phyloP scores from a whole-genome alignment of 2,888 invertebrate genomes.

The Criorhina ranunculi region DNA sequence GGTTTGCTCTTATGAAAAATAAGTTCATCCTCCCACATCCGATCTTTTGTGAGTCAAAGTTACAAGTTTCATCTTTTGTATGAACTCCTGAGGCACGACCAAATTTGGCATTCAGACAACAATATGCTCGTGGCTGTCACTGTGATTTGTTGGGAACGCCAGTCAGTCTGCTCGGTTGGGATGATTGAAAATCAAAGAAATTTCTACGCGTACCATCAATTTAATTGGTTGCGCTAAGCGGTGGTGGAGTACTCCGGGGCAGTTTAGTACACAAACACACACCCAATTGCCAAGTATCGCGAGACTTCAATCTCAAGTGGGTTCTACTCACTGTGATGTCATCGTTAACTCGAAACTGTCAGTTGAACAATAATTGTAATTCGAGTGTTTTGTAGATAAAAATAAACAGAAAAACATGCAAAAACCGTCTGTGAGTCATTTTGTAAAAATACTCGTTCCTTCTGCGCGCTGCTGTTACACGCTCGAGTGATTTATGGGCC shows the following conservation, averaged over 20 bases:
- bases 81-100: conserved; percentile 8
- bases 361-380: conserved; percentile 36
- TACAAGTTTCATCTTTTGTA: conserved; percentile 3
- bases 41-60: conserved; percentile 34
- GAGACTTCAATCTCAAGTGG: conserved; percentile 53
- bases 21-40: conserved; percentile 60
- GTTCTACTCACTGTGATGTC: conserved; percentile 49
- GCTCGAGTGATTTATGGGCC: conserved; percentile 57
- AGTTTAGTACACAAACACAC: background rate
- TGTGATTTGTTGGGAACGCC: conserved; percentile 43
- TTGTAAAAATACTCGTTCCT: conserved; percentile 44
- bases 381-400: conserved; percentile 40
- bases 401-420: conserved; percentile 6
- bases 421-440: conserved; percentile 55
- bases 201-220: conserved; percentile 19
- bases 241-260: background rate
- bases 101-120: conserved; percentile 53
- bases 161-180: conserved; percentile 42
- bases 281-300: conserved; percentile 14
- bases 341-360: conserved; percentile 57
- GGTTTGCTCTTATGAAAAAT: conserved; percentile 16
- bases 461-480: conserved; percentile 30
- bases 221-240: conserved; percentile 4
- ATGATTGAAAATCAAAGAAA: conserved; percentile 37
- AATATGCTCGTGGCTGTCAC: conserved; percentile 10